These are phyloP conservation scores for Kobus ellipsiprymnus DNA, from an alignment of 2,113 vertebrate species.

Conservation along the genomic window DNA sequence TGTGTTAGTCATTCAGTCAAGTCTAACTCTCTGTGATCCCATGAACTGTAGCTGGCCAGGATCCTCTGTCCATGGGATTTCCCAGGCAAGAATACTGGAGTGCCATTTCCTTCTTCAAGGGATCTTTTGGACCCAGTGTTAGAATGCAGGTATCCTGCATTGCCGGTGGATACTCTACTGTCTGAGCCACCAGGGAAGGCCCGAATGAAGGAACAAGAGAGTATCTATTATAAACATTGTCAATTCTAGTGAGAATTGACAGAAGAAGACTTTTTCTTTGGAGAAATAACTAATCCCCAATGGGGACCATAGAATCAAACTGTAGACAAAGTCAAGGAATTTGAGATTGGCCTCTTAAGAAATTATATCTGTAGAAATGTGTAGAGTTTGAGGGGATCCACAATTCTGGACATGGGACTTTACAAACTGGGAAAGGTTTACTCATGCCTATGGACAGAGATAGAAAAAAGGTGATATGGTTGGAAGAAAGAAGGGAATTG, in stretches of 20 bases:
- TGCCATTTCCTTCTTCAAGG: neutral
- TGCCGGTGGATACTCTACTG: neutral
- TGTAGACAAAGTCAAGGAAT: neutral
- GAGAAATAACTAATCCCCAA: neutral
- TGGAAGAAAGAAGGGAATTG: neutral
- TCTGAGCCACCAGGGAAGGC: neutral
- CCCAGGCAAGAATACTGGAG: neutral
- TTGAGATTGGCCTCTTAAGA: neutral
- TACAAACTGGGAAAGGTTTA: neutral
- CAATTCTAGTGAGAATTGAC: neutral
- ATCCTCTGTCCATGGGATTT: neutral
- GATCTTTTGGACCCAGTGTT: neutral
- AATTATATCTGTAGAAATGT: neutral
- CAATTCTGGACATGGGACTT: neutral
- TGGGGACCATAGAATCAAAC: neutral
- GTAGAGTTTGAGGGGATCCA: fast-evolving
- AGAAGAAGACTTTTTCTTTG: neutral
- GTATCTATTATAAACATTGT: neutral
- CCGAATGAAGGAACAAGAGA: neutral
- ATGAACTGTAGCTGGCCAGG: neutral
- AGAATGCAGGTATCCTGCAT: neutral
- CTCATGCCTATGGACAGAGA: neutral
- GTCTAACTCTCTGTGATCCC: neutral
- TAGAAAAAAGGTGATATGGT: neutral
- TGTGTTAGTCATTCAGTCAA: neutral